Conservation (phyloP, 1,140 invertebrate genomes). For the Microplitis mediator region DNA sequence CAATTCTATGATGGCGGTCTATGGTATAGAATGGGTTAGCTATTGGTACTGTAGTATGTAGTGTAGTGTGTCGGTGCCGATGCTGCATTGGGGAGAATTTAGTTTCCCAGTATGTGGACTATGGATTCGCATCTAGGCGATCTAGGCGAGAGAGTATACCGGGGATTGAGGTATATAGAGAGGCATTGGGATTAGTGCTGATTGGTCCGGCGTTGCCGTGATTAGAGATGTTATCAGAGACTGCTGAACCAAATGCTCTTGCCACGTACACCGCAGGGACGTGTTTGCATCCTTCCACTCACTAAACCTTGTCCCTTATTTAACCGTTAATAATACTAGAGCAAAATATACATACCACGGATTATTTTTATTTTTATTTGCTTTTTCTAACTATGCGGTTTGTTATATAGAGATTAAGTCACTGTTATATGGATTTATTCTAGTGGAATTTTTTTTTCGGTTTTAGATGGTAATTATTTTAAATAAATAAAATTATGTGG, state of each 20-base stretch:
- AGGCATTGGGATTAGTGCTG: conserved; percentile 56
- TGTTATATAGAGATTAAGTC: too few relatives aligned
- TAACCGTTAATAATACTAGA: too few relatives aligned
- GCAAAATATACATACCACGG: too few relatives aligned
- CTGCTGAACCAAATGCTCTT: conserved; percentile 52
- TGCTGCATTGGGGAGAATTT: conserved; percentile 35
- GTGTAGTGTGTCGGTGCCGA: neutral
- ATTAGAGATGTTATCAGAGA: conserved; percentile 60
- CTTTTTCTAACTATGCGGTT: too few relatives aligned
- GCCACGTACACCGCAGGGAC: conserved; percentile 48
- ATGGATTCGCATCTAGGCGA: conserved; percentile 42
- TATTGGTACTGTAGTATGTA: conserved; percentile 27
- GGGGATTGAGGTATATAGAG: conserved; percentile 47
- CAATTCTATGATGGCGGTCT: conserved; percentile 26
- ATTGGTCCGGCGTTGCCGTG: conserved; percentile 60
- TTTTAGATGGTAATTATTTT: too few relatives aligned
- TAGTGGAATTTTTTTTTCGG: too few relatives aligned
- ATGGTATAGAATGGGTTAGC: conserved; percentile 33
- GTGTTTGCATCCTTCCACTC: conserved; percentile 53
- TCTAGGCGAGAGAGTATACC: conserved; percentile 11
- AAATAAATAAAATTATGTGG: too few relatives aligned
- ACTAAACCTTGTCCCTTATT: conserved; percentile 11
- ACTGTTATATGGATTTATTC: too few relatives aligned
- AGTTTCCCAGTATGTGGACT: conserved; percentile 47
- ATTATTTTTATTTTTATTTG: too few relatives aligned